Conservation (phyloP, 1,140 invertebrate genomes). For the Heliconius hermathena region DNA sequence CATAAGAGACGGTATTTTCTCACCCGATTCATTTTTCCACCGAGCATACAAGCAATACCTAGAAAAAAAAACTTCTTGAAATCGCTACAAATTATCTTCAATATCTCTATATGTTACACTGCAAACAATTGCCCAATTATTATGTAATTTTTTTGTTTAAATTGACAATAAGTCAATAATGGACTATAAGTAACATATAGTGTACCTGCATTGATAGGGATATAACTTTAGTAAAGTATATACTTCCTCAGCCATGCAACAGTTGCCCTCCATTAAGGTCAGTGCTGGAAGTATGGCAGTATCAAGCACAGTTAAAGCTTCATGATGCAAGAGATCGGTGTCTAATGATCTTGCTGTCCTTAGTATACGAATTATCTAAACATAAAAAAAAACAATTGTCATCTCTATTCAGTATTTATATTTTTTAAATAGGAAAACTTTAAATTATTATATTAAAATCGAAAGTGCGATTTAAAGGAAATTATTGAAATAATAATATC, state of each 20-base stretch:
- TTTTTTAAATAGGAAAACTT: too few species aligned
- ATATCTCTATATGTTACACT: neutral
- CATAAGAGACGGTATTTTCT: slow-evolving; percentile 91
- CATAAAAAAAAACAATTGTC: slow-evolving; percentile 18
- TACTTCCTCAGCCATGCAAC: slow-evolving; percentile 97
- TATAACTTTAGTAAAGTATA: slow-evolving; percentile 96
- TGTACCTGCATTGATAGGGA: slow-evolving; percentile 93
- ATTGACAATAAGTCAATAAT: neutral
- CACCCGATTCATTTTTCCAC: slow-evolving; percentile 93
- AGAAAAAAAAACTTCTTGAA: slow-evolving; percentile 30
- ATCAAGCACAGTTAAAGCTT: slow-evolving; percentile 93
- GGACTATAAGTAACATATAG: neutral
- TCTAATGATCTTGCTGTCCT: slow-evolving; percentile 61
- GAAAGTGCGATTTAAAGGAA: too few species aligned
- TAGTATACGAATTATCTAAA: slow-evolving; percentile 76
- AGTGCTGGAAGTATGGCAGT: slow-evolving; percentile 93
- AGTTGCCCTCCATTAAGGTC: slow-evolving; percentile 96
- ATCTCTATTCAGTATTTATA: neutral
- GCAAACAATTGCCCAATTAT: neutral
- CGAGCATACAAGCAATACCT: slow-evolving; percentile 95
- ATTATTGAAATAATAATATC: too few species aligned
- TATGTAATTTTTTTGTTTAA: neutral
- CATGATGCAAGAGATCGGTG: slow-evolving; percentile 85
- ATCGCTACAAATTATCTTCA: neutral
- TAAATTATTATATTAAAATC: too few species aligned